A percentile compares a stretch with the other conserved stretches of the same genome.
Evolutionary conservation across 2,113 vertebrate species (phyloP).

Genomic region (Platysteira castanea): DNA sequence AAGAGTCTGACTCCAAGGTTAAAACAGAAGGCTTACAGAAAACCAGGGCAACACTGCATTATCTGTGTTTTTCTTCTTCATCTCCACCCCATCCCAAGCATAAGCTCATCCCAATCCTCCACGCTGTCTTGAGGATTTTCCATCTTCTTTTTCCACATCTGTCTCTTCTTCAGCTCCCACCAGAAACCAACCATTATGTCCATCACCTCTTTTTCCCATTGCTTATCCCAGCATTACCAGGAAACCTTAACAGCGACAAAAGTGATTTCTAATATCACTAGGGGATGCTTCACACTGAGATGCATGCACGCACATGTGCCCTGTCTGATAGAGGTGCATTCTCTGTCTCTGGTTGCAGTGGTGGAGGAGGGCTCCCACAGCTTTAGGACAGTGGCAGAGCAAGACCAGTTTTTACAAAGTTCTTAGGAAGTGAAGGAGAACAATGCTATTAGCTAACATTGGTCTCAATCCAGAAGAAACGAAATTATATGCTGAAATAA

Average conservation of each 20-base stretch:
- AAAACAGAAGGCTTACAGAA: no score
- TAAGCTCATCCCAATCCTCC: neutral
- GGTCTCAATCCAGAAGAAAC: neutral
- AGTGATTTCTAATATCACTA: neutral
- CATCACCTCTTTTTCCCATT: neutral
- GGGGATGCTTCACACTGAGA: neutral
- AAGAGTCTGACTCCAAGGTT: no score
- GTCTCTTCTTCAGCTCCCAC: neutral
- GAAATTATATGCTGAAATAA: neutral
- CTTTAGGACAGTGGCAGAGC: neutral
- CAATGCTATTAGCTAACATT: neutral
- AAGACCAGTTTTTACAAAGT: neutral
- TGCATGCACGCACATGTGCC: neutral
- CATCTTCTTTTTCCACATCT: neutral
- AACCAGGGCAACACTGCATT: no score
- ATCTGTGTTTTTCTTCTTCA: neutral
- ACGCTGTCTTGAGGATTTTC: neutral
- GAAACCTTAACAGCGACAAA: neutral
- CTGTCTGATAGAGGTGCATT: neutral
- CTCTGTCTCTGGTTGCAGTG: neutral
- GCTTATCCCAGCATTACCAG: neutral
- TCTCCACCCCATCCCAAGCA: neutral
- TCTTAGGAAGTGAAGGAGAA: neutral
- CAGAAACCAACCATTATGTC: neutral
- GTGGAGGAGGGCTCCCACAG: neutral